Conservation (phyloP, 1,140 invertebrate species). For the Rhagoletis pomonella region DNA sequence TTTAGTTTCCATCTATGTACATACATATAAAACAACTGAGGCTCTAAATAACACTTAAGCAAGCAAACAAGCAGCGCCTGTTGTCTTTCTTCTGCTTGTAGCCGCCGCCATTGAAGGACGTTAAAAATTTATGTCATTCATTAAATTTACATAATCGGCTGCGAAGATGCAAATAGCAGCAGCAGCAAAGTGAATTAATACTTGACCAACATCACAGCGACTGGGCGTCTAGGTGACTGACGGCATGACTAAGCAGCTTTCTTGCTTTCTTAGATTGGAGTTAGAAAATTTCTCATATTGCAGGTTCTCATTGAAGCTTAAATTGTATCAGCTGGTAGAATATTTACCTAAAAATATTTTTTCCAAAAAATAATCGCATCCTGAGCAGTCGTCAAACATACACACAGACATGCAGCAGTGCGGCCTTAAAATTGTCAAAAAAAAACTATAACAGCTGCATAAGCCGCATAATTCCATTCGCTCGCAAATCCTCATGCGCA, state of each 20-base stretch:
- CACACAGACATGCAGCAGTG: neutral
- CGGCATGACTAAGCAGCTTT: neutral
- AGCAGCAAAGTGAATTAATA: neutral
- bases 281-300: too few species aligned
- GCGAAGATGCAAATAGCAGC: neutral
- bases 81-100: neutral
- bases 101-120: neutral
- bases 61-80: neutral
- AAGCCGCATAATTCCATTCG: neutral
- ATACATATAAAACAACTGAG: too few species aligned
- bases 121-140: conserved; percentile 38
- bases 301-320: too few species aligned
- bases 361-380: neutral
- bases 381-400: neutral
- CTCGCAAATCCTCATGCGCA: neutral
- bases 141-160: conserved; percentile 28
- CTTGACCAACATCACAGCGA: neutral
- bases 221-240: neutral
- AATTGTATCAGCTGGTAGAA: too few species aligned
- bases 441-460: neutral
- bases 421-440: neutral
- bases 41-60: neutral
- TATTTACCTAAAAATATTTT: neutral
- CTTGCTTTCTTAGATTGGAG: too few species aligned
- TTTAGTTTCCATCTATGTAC: neutral